phyloP scores from a whole-genome alignment of 2,113 vertebrate genomes.

The Propithecus coquereli region DNA sequence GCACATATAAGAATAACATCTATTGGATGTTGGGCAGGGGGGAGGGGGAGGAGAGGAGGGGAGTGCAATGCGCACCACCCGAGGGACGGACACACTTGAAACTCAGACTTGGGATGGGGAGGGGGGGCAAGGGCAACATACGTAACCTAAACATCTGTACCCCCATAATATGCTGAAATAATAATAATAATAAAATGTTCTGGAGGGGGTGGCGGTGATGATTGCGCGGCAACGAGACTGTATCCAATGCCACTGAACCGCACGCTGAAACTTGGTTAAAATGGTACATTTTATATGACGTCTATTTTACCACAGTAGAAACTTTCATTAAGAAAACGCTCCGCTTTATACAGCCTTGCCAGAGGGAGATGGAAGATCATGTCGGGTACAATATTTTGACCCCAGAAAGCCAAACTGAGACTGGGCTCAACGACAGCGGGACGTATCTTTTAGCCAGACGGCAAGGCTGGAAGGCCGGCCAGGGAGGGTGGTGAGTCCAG shows the following conservation, averaged over 20 bases:
- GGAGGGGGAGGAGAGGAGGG: no score
- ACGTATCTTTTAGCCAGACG: neutral
- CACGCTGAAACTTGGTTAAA: neutral
- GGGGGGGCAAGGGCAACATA: no score
- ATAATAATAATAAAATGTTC: no score
- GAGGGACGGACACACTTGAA: no score
- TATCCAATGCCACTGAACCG: neutral
- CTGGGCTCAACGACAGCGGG: neutral
- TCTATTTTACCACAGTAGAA: neutral
- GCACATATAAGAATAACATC: no score
- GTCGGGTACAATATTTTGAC: neutral
- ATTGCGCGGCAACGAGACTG: fast-evolving
- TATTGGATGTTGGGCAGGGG: no score
- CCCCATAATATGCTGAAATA: no score
- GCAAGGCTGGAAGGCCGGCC: neutral
- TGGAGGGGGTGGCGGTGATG: neutral
- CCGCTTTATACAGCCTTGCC: neutral
- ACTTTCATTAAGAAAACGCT: neutral
- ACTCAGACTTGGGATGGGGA: no score
- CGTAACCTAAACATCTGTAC: no score
- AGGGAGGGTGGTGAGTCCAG: neutral
- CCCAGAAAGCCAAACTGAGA: neutral
- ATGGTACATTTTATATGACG: neutral
- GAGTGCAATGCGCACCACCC: no score
- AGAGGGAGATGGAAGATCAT: neutral